phyloP scores from a whole-genome alignment of 2,797 vertebrate species.

The Sebastes oblongus region DNA sequence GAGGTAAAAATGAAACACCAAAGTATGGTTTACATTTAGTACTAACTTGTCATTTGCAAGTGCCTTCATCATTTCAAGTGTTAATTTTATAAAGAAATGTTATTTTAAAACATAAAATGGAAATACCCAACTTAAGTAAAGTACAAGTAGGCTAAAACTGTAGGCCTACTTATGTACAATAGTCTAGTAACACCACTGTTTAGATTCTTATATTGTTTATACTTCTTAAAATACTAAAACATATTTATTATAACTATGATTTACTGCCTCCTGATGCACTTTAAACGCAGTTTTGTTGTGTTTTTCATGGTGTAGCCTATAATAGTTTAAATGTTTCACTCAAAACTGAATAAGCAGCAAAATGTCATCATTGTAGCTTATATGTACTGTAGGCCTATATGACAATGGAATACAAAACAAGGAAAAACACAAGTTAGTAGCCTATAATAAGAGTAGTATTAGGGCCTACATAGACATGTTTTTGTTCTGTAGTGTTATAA shows the following conservation, averaged over 20 bases:
- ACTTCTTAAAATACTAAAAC: too few species aligned
- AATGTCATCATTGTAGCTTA: background rate
- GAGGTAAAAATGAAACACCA: background rate
- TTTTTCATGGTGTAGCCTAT: background rate
- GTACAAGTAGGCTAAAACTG: too few species aligned
- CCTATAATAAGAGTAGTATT: background rate
- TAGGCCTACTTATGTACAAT: too few species aligned
- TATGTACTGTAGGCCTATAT: too few species aligned
- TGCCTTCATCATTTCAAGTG: background rate
- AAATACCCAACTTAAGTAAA: too few species aligned
- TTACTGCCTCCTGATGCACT: background rate
- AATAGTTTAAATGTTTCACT: background rate
- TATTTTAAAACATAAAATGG: too few species aligned
- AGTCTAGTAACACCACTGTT: too few species aligned
- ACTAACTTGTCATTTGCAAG: background rate
- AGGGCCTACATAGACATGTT: too few species aligned
- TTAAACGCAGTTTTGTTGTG: background rate
- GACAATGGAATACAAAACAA: background rate
- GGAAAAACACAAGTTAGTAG: fast-evolving
- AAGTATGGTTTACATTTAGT: background rate
- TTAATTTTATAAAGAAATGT: background rate
- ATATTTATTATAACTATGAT: too few species aligned
- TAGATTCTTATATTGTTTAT: too few species aligned
- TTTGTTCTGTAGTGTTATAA: background rate
- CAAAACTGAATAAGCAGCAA: background rate